Conservation (phyloP, 2,888 invertebrate species). For the Troides aeacus region DNA sequence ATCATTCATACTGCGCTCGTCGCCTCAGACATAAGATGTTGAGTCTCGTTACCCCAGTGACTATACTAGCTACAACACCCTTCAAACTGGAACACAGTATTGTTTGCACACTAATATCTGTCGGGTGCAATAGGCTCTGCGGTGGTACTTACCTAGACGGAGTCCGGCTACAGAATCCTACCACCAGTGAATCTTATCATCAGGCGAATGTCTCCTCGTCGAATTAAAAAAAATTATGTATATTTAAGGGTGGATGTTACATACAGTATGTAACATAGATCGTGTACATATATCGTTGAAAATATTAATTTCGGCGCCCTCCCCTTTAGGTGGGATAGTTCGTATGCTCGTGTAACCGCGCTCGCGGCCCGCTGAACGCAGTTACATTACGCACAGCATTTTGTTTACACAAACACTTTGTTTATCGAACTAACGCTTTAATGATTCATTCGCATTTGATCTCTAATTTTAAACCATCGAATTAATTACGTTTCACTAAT, state of each 20-base stretch:
- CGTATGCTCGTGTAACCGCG: slow-evolving; percentile 53
- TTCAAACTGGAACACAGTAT: too few species aligned
- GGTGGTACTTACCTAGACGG: too few species aligned
- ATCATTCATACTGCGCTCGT: too few species aligned
- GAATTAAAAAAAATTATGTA: too few species aligned
- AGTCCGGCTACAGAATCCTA: too few species aligned
- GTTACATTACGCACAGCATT: slow-evolving; percentile 47
- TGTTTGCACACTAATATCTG: too few species aligned
- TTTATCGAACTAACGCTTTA: slow-evolving; percentile 48
- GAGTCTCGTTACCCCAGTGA: too few species aligned
- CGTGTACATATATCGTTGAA: slow-evolving; percentile 9
- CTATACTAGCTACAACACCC: too few species aligned
- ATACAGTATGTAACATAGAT: not conserved
- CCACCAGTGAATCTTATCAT: too few species aligned
- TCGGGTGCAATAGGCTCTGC: too few species aligned
- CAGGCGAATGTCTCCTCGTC: too few species aligned
- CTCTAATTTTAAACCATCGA: slow-evolving; percentile 21
- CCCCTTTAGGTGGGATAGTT: slow-evolving; percentile 36
- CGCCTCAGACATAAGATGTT: too few species aligned
- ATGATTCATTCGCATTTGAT: slow-evolving; percentile 42
- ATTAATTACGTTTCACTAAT: slow-evolving; percentile 17
- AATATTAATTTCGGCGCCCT: slow-evolving; percentile 28
- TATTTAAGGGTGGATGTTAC: not conserved
- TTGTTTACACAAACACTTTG: slow-evolving; percentile 41
- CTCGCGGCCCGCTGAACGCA: slow-evolving; percentile 48